These are phyloP conservation scores for Dasyurus viverrinus DNA, from an alignment of 2,113 vertebrate genomes.

Conservation along the genomic window DNA sequence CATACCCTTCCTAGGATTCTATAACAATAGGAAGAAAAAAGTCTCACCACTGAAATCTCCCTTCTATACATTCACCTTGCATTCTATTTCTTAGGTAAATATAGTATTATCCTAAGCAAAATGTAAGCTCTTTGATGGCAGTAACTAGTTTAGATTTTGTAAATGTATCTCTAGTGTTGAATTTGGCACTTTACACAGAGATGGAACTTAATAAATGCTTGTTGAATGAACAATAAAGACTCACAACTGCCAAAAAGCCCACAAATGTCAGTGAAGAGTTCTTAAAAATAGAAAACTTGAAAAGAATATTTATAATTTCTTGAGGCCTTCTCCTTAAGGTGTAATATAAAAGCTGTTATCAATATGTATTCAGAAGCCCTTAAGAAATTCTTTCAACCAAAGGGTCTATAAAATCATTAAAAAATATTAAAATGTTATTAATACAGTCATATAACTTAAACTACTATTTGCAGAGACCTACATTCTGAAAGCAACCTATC, in stretches of 20 bases:
- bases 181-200: not conserved
- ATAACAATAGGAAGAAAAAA: not conserved
- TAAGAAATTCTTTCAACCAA: not conserved
- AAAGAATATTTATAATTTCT: not conserved
- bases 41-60: not conserved
- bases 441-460: not conserved
- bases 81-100: not conserved
- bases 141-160: not conserved
- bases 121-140: not conserved
- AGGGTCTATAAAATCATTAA: not conserved
- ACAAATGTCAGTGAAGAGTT: not conserved
- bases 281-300: not conserved
- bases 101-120: not conserved
- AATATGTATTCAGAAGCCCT: not conserved
- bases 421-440: not conserved
- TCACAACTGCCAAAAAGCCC: not conserved
- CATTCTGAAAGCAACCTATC: not conserved
- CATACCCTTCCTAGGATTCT: not conserved
- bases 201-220: not conserved
- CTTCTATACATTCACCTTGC: not conserved
- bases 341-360: not conserved
- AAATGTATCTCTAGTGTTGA: not conserved
- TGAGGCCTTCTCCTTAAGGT: not conserved
- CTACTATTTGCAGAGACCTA: not conserved
- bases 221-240: not conserved